These are phyloP conservation scores for Acanthococcus lagerstroemiae DNA, from an alignment of 2,888 invertebrate genomes.

Conservation along the genomic window DNA sequence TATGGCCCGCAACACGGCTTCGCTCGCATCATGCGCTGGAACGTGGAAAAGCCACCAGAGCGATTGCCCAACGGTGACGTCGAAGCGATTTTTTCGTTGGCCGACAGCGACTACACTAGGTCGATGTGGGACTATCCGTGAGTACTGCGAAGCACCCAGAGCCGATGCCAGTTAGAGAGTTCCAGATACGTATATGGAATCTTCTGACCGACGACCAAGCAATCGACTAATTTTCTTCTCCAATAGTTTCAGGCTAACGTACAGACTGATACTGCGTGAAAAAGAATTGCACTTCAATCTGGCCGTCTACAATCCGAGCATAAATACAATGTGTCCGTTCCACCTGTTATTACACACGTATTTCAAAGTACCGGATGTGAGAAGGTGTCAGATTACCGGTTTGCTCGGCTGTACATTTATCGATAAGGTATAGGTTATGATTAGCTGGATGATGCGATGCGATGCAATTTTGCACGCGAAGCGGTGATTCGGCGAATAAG, in stretches of 20 bases:
- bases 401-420: constrained; percentile 82
- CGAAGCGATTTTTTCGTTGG: constrained; percentile 81
- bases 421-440: constrained; percentile 57
- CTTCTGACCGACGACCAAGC: too few relatives aligned
- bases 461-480: too few relatives aligned
- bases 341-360: constrained; percentile 89
- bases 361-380: constrained; percentile 89
- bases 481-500: background rate
- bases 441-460: background rate
- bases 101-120: constrained; percentile 84
- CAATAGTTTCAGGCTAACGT: constrained; percentile 76
- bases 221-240: background rate
- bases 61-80: constrained; percentile 81
- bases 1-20: constrained; percentile 95
- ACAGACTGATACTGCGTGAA: constrained; percentile 79
- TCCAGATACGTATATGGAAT: too few relatives aligned
- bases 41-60: constrained; percentile 78
- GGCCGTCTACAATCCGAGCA: constrained; percentile 87
- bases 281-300: constrained; percentile 88
- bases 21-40: constrained; percentile 86
- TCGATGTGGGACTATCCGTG: constrained; percentile 90
- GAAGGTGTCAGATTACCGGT: constrained; percentile 83
- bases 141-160: too few relatives aligned
- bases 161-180: too few relatives aligned
- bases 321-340: constrained; percentile 79